Base-by-base conservation (phyloP, 2,797 vertebrate genomes). In the Rhinophrynus dorsalis region DNA sequence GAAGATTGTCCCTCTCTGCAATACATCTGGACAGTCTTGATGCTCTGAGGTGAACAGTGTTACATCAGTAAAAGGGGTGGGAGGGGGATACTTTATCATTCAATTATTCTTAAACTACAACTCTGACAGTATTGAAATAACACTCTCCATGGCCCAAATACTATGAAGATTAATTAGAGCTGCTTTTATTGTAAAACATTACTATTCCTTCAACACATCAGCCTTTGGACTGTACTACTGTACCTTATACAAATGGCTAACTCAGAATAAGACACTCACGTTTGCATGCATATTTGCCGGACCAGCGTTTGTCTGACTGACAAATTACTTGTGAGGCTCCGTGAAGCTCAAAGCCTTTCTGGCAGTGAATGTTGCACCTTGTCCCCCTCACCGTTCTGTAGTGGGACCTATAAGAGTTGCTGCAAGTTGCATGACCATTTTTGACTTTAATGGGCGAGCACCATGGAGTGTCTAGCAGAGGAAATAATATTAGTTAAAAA, bases 401-500 rank as follows among this genome's bases (percentile, higher is more conserved):
- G 80, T 93, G 91, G 33, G 89, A 93, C 55, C 94, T 93, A 45
- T 86, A 84, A 69, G 96, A 95, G 2, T 92, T 90, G 72, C 89
- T 91, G 75, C 97, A 99, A 82, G 91, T 94, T 37, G 92, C 91
- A 64, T 97, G 92, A 0, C 96, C 96, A 0, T 97, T 91, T 76
- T 97, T 98, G 76, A 98, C 89, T 84, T 97, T 98, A 77, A 98
- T 92, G 50, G 96, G 93, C 0, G 96, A 96, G 12, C 97, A 99
- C 96, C 96, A 98, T 0, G 95, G 95, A 4, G 91, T 89, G 74
- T 94, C 96, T 98, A 72, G 64, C 80, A 80, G 45, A 64, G 24
- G n/a, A 52, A 45, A 17, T 20, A 27, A 52, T 26, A 44, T 44
- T 17, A 3, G 18, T 6, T 17, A 17, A 44, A 44, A 44, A 44